Base-by-base conservation (phyloP, 2,113 vertebrate genomes). In the Perccottus glenii region DNA sequence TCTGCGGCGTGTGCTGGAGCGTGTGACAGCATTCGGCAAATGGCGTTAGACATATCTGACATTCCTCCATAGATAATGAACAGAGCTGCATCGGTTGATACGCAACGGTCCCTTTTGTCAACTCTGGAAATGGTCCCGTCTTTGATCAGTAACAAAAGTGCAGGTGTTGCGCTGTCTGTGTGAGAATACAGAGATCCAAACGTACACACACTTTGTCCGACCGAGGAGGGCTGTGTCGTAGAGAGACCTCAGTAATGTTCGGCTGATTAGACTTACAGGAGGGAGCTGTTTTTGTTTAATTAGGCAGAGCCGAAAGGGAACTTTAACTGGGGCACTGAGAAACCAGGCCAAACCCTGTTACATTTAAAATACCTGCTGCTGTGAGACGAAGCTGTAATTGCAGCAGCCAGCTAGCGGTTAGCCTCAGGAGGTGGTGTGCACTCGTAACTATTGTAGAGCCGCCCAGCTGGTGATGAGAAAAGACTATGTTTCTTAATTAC, bases 41-140 rank as follows among this genome's bases (percentile, higher is more conserved):
- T 58, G 63, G 69, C 59, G 53, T 78, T 87, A 84, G 53, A 64
- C 73, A 85, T 78, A 88, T 87, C 76, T 85, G 88, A 88, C 88
- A 88, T 86, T 83, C 82, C 50, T 59, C 75, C 77, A 47, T 57
- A 78, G 83, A 88, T 90, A 88, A 87, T 70, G 76, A 87, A 87
- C 65, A 47, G 72, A 85, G 63, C 70, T 15, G 76, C 80, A 75
- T 85, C 60, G 76, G 87, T 70, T 87, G 50, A 67, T 58, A 57
- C 4, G 16, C 60, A 60, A 53, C 64, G 62, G 61, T 75, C 65
- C 45, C 70, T 76, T 73, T 86, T 60, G 75, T 79, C 79, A 73
- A 45, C 60, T 59, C 11, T 40, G 11, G 47, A 77, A 66, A 16
- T 10, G 16, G 66, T 60, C 66, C 45, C 53, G 62, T 64, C 72